Evolutionary conservation across 1,140 invertebrate species (phyloP), one percentile per base, ranked within the genome.

Genomic region (Pinna nobilis): DNA sequence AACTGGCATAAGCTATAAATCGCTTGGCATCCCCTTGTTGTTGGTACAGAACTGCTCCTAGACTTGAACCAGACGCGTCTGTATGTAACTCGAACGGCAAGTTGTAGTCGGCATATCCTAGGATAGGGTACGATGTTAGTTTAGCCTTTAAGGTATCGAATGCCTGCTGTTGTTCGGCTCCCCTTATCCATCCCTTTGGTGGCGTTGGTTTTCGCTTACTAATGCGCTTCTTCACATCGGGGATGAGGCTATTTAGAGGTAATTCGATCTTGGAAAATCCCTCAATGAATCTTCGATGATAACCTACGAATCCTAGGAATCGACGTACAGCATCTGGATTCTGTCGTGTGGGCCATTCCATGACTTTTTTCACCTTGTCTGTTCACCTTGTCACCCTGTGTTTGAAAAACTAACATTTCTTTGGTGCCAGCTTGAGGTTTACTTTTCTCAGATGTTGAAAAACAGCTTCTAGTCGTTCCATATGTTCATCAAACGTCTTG

Each of bases 321-420:
- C 67, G 25, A 65, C 69, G 25, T 2, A 88, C n/a, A 28, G 78
- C n/a, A n/a, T n/a, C n/a, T n/a, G n/a, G n/a, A n/a, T n/a, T n/a
- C n/a, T 11, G 78, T 41, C 84, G 87, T 30, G 30, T 65, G 11
- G 83, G 84, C 61, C 74, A 83, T 13, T 80, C 41, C n/a, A 41
- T 32, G 28, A 88, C 68, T 23, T 55, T 49, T 30, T 55, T 25
- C 1, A 73, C 47, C 41, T 77, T 77, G 20, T 23, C 63, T 11
- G 70, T 1, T 74, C 41, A 1, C 74, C 74, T 32, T 65, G 23
- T 3, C 7, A 84, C 63, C 7, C 78, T 82, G 1, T 85, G 51
- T 20, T 69, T 70, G 20, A 84, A 85, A 76, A 91, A 91, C 49
- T 88, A 66, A 41, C 77, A 79, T 37, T 79, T 79, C n/a, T 39